Base-by-base conservation (phyloP, 37 sponge, comb jelly and placozoan genomes). In the Cliona cf. orientalis region DNA sequence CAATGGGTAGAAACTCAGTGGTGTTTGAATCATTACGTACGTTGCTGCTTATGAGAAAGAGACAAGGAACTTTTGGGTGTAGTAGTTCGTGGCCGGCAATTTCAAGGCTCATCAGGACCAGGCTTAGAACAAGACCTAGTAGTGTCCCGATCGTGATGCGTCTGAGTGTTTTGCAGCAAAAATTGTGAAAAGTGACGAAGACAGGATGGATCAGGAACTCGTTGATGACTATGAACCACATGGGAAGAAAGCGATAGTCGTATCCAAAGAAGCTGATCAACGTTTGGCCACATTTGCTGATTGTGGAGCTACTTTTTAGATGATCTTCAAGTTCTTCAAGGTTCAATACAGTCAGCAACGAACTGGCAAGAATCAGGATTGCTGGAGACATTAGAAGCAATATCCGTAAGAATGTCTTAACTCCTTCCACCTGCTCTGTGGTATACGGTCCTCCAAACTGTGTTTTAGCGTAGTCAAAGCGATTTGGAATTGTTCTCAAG, bases 351-450 rank as follows among this genome's bases (percentile, higher is more conserved):
- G 59, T n/a, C 23, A 58, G 59, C 2, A 26, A 26, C 3, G 23
- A 58, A 5, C n/a, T n/a, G n/a, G n/a, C n/a, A n/a, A 66, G 6
- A 66, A 66, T 31, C 19, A 66, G 2, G 21, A 3, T 31, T 21
- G 32, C 33, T 12, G 74, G 5, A 9, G 14, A 3, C 11, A 44
- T 41, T 1, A 73, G 31, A 9, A 49, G 2, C 12, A 73, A 26
- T 33, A 73, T 44, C 35, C 74, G 74, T 11, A 73, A 49, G 35
- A 73, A 46, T 7, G 74, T 73, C 33, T 73, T 73, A 14, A 73
- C 74, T 32, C 53, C 74, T 73, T 73, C 56, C 32, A 73, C 74
- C 14, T 73, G 74, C 32, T 73, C 74, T 28, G 45, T 43, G 4
- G 74, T 73, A 31, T 32, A 73, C 2, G 42, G 42, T 55, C 74